Evolutionary conservation across 2,797 vertebrate species (phyloP).

Genomic region (Salmo trutta): DNA sequence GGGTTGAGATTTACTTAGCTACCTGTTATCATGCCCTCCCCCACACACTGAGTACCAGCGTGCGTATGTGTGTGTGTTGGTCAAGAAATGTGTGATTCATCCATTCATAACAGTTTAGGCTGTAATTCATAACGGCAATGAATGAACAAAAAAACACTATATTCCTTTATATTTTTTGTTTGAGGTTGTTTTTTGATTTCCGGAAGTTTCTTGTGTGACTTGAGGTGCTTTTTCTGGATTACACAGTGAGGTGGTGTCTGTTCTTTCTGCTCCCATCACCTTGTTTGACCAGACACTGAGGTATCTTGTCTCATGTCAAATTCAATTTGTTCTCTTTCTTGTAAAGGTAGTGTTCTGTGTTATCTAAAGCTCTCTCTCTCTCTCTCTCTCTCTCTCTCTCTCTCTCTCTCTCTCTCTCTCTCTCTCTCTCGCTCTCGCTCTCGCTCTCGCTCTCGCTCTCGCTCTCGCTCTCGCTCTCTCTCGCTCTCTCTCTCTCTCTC

Average conservation of each 20-base stretch:
- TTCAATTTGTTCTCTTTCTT: conserved; percentile 37
- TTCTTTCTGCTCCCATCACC: conserved; percentile 17
- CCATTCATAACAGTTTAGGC: background rate
- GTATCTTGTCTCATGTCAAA: conserved; percentile 39
- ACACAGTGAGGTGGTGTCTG: background rate
- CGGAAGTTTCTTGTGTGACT: background rate
- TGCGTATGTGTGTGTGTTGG: conserved; percentile 14
- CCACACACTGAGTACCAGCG: conserved; percentile 9
- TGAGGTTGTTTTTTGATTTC: no score
- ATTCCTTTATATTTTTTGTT: no score
- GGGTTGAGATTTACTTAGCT: background rate
- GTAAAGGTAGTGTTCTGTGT: conserved; percentile 34
- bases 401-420: background rate
- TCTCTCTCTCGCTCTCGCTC: background rate
- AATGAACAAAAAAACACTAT: background rate
- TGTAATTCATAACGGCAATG: background rate
- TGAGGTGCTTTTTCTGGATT: background rate
- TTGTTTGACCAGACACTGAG: conserved; percentile 23
- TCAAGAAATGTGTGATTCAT: background rate
- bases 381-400: background rate
- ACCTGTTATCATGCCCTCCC: conserved; percentile 13
- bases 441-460: background rate
- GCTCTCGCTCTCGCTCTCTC: background rate
- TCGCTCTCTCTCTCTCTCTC: background rate
- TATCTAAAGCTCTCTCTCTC: background rate